Base-by-base conservation (phyloP, 2,888 invertebrate genomes). In the Drosophila algonquin region DNA sequence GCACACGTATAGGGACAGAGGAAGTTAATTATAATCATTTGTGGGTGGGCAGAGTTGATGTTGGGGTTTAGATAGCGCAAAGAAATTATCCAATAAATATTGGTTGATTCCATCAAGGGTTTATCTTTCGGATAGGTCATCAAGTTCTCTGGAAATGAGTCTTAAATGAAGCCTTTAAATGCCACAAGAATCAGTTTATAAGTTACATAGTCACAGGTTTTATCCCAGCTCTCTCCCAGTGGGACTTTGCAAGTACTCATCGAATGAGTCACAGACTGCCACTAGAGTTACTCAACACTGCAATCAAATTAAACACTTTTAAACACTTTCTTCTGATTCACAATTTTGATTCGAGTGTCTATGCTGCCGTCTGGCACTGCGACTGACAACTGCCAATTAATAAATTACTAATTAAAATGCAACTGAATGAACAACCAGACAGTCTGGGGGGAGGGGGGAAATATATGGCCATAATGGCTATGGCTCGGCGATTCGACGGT, bases 371-470 rank as follows among this genome's bases (percentile, higher is more conserved):
- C 47, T 48, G 57, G 64, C 47, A 40, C 63, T 65, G 55, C 54
- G 54, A 50, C 47, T 57, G 47, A 58, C 79, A 79, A 79, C 61
- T 73, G 70, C 76, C 76, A 79, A 82, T 85, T 77, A 77, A 73
- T 77, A 63, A 73, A 63, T 73, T 62, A 63, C 55, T 87, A 89
- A 89, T 88, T 89, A 83, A 79, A 89, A 76, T 75, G 88, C 81
- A 85, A 79, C 76, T 64, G 64, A 67, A 53, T 40, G 35, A 40
- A 21, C 35, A 14, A 14, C 14, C 5, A 14, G 40, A 40, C 40
- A 6, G 40, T 40, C 40, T 40, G 44, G 32, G 16, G 63, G 50
- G 44, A 30, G 44, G 32, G 16, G 63, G 50, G 44, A 30, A 21
- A 21, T 21, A 51, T 63, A 35, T 68, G 40, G 68, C 45, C 45